phyloP scores from a whole-genome alignment of 2,888 invertebrate genomes.

The Eristalinus sepulchralis region DNA sequence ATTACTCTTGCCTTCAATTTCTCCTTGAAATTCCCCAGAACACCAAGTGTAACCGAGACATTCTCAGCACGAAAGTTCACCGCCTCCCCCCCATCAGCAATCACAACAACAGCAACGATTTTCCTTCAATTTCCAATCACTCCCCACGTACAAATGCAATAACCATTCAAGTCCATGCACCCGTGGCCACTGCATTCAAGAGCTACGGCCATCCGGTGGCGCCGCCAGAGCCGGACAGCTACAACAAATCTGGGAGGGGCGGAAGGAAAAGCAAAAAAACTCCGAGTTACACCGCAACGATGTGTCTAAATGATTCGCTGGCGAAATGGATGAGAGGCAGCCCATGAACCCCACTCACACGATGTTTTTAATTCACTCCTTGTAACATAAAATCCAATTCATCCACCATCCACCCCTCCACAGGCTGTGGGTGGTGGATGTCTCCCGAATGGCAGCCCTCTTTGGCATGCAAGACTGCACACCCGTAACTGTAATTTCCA shows the following conservation, averaged over 20 bases:
- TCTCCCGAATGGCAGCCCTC: conserved; percentile 30
- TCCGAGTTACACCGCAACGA: conserved; percentile 28
- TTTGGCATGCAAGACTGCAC: conserved; percentile 55
- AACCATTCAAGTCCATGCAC: conserved; percentile 12
- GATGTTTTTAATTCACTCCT: conserved; percentile 30
- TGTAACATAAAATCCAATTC: conserved; percentile 50
- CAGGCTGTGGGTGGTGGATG: conserved; percentile 7
- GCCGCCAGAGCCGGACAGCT: background rate
- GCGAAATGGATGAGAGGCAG: conserved; percentile 32
- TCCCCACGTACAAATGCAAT: conserved; percentile 26
- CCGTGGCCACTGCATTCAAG: background rate
- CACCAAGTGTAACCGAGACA: background rate
- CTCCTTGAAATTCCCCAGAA: conserved; percentile 5
- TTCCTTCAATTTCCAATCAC: conserved; percentile 41
- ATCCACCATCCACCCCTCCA: background rate
- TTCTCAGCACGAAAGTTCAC: background rate
- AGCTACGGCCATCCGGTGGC: conserved; percentile 5
- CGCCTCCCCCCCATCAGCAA: background rate
- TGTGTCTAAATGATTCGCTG: conserved; percentile 40
- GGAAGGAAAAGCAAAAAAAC: conserved; percentile 9
- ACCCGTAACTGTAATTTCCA: conserved; percentile 42
- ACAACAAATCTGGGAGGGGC: background rate
- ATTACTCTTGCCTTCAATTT: conserved; percentile 8
- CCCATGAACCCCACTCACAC: conserved; percentile 4
- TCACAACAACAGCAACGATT: background rate